These are phyloP conservation scores for Capromys pilorides DNA, from an alignment of 2,797 vertebrate genomes.

Conservation along the genomic window DNA sequence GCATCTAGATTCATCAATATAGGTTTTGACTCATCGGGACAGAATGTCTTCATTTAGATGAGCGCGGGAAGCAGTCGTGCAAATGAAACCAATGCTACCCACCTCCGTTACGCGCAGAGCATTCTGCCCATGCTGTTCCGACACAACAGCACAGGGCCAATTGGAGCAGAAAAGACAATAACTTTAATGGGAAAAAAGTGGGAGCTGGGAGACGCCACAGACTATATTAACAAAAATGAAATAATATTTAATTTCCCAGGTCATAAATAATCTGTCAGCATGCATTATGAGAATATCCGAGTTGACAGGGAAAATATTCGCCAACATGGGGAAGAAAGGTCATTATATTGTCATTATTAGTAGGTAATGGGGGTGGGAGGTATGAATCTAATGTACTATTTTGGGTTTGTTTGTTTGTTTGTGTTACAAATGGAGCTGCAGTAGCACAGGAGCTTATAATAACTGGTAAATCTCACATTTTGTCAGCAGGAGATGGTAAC, in stretches of 20 bases:
- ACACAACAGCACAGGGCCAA: slow-evolving; percentile 82
- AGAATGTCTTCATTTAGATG: slow-evolving; percentile 87
- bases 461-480: slow-evolving; percentile 68
- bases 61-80: slow-evolving; percentile 82
- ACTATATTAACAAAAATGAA: slow-evolving; percentile 85
- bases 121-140: slow-evolving; percentile 80
- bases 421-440: slow-evolving; percentile 76
- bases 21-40: slow-evolving; percentile 82
- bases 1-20: slow-evolving; percentile 73
- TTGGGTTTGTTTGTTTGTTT: neutral
- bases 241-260: slow-evolving; percentile 88
- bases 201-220: slow-evolving; percentile 83
- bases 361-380: slow-evolving; percentile 61
- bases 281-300: slow-evolving; percentile 85
- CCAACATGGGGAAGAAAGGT: slow-evolving; percentile 82
- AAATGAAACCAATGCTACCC: slow-evolving; percentile 77
- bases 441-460: slow-evolving; percentile 71
- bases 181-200: slow-evolving; percentile 86
- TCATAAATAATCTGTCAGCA: slow-evolving; percentile 87
- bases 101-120: slow-evolving; percentile 81
- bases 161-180: slow-evolving; percentile 86
- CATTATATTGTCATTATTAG: slow-evolving; percentile 87
- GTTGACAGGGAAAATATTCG: slow-evolving; percentile 85
- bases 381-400: slow-evolving; percentile 6
- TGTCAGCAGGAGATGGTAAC: slow-evolving; percentile 33